Conservation (phyloP, 1,140 invertebrate species). For the Magallana gigas region DNA sequence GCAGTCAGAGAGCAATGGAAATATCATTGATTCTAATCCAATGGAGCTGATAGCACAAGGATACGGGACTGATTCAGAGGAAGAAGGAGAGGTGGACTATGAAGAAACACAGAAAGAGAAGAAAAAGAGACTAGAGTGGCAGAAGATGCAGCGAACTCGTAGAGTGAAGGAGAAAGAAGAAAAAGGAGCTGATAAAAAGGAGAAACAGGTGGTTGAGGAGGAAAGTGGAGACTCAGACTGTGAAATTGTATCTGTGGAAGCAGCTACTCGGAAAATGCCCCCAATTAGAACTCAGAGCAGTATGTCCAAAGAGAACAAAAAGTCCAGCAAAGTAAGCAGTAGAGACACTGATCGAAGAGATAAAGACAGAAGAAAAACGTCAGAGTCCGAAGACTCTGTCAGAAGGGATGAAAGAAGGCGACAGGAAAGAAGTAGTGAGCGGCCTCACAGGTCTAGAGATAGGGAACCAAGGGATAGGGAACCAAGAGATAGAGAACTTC, state of each 20-base stretch:
- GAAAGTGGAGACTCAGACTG: constrained; percentile 42
- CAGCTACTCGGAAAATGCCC: constrained; percentile 17
- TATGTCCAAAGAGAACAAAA: neutral
- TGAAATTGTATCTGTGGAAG: constrained; percentile 34
- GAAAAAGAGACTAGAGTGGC: constrained; percentile 54
- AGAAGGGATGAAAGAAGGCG: constrained; percentile 49
- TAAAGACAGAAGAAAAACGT: constrained; percentile 42
- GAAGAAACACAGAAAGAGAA: constrained; percentile 67
- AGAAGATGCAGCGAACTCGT: constrained; percentile 56
- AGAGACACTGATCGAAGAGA: constrained; percentile 37
- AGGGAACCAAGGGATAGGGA: constrained; percentile 60
- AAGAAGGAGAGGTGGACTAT: constrained; percentile 77
- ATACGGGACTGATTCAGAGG: constrained; percentile 74
- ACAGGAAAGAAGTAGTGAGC: constrained; percentile 52
- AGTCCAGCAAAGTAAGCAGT: neutral
- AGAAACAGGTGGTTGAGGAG: neutral
- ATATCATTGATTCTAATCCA: constrained; percentile 63
- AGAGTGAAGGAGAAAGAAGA: constrained; percentile 70
- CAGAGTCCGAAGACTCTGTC: constrained; percentile 41
- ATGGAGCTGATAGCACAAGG: constrained; percentile 76
- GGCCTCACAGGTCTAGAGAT: constrained; percentile 59
- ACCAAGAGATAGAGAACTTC: constrained; percentile 4
- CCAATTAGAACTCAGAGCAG: neutral
- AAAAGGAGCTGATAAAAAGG: constrained; percentile 76
- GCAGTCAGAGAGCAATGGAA: constrained; percentile 58